Base-by-base conservation (phyloP, 2,113 vertebrate species). In the Centrocercus urophasianus region DNA sequence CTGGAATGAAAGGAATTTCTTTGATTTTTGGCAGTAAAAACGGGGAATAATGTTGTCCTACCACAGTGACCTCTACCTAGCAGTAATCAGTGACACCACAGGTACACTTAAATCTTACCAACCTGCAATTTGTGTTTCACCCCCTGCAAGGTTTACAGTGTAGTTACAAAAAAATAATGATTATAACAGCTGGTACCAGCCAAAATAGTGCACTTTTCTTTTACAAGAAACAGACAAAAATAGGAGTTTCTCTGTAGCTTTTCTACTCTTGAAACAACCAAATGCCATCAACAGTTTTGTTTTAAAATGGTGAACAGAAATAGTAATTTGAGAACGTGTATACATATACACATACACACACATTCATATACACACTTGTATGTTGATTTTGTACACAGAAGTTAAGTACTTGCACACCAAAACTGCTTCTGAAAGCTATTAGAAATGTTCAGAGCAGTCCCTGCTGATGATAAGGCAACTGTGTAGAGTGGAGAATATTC, bases 391-490 rank as follows among this genome's bases (percentile, higher is more conserved):
- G 83, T 88, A 88, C 82, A 80, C 17, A 34, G 63, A 56, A 74
- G 54, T 54, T 65, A 67, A 32, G 6, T 60, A 88, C n/a, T 91
- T 40, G 69, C 36, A 59, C 30, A 47, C 71, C 82, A 84, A 42
- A 45, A 88, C 15, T 82, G 81, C 83, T 93, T 88, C 43, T 73
- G 40, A 57, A 59, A 90, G 74, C 81, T 59, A 63, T 6, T 76
- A 13, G 66, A 69, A 60, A 17, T 67, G 50, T 30, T 73, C 63
- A 79, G 61, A 94, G 88, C 73, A 85, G 77, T 71, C 67, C 38
- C 73, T 88, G 54, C 57, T 72, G 78, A 91, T 65, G 56, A 67
- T 88, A 92, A 96, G 95, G 96, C 95, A 95, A 92, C 90, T 93
- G 77, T 85, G 86, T 50, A 60, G 88, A 83, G 81, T 54, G 54